Evolutionary conservation across 2,113 vertebrate species (phyloP).

Genomic region (Sialia sialis): DNA sequence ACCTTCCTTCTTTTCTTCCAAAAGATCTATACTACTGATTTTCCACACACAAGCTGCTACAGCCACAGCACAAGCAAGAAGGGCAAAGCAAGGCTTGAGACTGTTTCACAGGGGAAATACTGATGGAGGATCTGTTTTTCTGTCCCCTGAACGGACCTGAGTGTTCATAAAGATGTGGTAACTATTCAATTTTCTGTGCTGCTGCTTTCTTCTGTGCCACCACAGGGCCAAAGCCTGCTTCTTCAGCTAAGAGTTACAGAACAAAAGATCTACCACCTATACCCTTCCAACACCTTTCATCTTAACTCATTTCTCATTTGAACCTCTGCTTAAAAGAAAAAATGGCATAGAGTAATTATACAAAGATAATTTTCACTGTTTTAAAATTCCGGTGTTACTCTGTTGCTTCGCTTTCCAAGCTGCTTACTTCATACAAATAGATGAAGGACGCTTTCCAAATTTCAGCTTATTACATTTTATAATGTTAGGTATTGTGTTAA

Average conservation of each 20-base stretch:
- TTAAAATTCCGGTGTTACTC: not conserved
- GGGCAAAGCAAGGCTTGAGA: not conserved
- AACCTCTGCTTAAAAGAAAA: not conserved
- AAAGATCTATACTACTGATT: not conserved
- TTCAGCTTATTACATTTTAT: constrained; percentile 51
- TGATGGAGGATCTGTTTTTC: not conserved
- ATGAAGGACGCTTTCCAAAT: constrained; percentile 7
- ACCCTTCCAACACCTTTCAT: not conserved
- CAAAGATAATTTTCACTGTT: not conserved
- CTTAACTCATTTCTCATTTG: not conserved
- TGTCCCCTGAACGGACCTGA: not conserved
- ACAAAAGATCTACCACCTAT: not conserved
- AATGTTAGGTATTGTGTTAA: constrained; percentile 42
- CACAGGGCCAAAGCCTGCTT: not conserved
- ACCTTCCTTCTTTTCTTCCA: not conserved
- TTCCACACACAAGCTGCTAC: not conserved
- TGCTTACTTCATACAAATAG: constrained; percentile 41
- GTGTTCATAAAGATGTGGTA: not conserved
- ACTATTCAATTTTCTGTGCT: not conserved
- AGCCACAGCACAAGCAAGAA: not conserved
- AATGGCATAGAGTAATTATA: not conserved
- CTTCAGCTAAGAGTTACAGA: not conserved
- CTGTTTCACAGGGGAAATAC: not conserved
- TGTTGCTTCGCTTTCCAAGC: not conserved
- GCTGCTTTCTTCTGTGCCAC: not conserved